A percentile compares a stretch with the other conserved stretches of the same genome.
These are phyloP conservation scores for Polydrusus tereticollis DNA, from an alignment of 2,888 invertebrate genomes.

Conservation along the genomic window DNA sequence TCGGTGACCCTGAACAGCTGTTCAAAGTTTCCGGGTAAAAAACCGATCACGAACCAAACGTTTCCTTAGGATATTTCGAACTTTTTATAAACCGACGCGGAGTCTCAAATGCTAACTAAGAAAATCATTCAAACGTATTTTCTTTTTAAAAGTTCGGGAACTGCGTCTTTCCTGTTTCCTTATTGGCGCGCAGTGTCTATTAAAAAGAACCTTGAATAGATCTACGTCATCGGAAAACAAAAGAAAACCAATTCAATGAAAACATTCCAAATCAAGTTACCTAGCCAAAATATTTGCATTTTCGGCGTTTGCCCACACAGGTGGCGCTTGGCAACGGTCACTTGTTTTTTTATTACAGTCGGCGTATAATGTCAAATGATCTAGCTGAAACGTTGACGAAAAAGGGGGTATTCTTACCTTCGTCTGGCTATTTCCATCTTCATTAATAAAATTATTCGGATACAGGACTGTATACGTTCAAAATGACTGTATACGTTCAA, in stretches of 20 bases:
- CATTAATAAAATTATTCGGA: too few relatives aligned
- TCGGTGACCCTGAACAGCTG: slow-evolving; percentile 35
- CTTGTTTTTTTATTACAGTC: background rate
- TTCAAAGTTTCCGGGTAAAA: slow-evolving; percentile 27
- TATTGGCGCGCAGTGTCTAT: background rate
- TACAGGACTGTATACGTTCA: background rate
- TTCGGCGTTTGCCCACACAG: background rate
- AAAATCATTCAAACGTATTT: background rate
- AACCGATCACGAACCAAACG: background rate
- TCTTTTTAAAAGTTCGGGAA: background rate
- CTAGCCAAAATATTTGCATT: slow-evolving; percentile 1
- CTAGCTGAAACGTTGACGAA: too few relatives aligned
- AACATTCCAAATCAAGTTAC: slow-evolving; percentile 3
- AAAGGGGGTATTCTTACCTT: background rate
- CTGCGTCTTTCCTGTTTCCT: background rate
- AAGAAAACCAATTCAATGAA: slow-evolving; percentile 11
- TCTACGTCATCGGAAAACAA: slow-evolving; percentile 14
- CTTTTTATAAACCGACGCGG: background rate
- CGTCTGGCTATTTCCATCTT: slow-evolving; percentile 14
- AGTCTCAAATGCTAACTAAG: background rate
- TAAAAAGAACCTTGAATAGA: background rate
- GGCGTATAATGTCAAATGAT: too few relatives aligned
- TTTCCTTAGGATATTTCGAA: background rate
- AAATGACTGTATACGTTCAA: background rate
- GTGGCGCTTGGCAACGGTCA: background rate